Evolutionary conservation across 35 echinoderm and acorn worm genomes (phyloP), one percentile per base, ranked within the genome.

Genomic region (Apostichopus californicus): DNA sequence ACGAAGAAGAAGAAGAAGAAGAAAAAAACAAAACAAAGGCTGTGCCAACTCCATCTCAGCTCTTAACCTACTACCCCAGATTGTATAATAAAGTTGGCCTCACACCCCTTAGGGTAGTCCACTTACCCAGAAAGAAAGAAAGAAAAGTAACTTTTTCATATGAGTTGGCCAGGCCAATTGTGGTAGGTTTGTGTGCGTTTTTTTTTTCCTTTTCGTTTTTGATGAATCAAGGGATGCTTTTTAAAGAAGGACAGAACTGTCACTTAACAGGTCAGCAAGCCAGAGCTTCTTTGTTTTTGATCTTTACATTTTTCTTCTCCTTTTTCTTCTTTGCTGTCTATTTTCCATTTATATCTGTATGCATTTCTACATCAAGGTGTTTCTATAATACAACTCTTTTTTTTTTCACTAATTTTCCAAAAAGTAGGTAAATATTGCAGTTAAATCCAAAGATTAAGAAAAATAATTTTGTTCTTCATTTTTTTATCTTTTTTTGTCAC

Each of bases 11-110:
- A 68, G 18, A 18, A 11, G 18, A 68, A 68, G 18, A 68, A 68
- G 64, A 18, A 18, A 68, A 68, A 68, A 68, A 68, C 11, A 22
- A 75, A 22, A 75, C 6, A 22, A 20, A 75, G 71, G 5, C n/a
- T 75, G 6, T 75, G 12, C 71, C n/a, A 18, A 75, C 71, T 75
- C 71, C 21, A 75, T 75, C 71, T 75, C 71, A 75, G 71, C 71
- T 75, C 71, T 75, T 75, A 75, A 75, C 71, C 71, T 75, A 75
- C 71, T 75, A 75, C 4, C 71, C 71, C 21, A 75, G 71, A 75
- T 75, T 75, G 71, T 75, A 75, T 75, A 75, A 75, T 75, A 75
- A 75, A 75, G 71, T 75, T 75, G 71, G 71, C 71, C 71, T 75
- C 71, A 75, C 71, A 75, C 71, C 71, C 71, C 71, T 75, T 6